These are phyloP conservation scores for Microcebus ravelobensis DNA, from an alignment of 2,113 vertebrate genomes.

Conservation along the genomic window DNA sequence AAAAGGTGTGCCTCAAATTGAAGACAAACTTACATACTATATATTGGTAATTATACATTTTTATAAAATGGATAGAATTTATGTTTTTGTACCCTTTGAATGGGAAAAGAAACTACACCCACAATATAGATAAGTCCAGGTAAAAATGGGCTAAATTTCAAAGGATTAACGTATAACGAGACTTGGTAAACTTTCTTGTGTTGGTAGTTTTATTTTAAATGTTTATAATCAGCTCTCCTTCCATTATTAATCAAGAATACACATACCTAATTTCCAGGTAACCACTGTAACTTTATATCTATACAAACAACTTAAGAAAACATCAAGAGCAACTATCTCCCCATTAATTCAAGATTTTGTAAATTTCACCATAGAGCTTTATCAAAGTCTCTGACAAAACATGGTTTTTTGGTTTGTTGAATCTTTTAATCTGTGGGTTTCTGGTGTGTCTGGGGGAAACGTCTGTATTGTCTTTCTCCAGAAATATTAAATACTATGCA, in stretches of 20 bases:
- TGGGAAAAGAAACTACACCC: not conserved
- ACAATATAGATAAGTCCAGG: not conserved
- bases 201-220: conserved; percentile 3
- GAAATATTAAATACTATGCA: not conserved
- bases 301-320: not conserved
- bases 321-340: not conserved
- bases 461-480: not conserved
- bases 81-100: not conserved
- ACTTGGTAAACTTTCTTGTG: not conserved
- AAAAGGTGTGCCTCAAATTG: not conserved
- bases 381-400: not conserved
- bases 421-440: not conserved
- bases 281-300: not conserved
- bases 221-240: conserved; percentile 1
- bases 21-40: not conserved
- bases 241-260: not conserved
- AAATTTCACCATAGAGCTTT: not conserved
- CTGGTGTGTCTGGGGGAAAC: not conserved
- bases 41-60: conserved; percentile 5
- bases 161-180: not conserved
- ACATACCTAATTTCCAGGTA: not conserved
- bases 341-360: conserved; percentile 32
- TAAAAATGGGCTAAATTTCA: not conserved
- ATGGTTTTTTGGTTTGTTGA: not conserved
- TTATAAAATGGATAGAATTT: not conserved